Percentiles rank a stretch among this genome's conserved stretches.
These are phyloP conservation scores for Eueremaeus valkanovi DNA, from an alignment of 2,888 invertebrate species.

Conservation along the genomic window DNA sequence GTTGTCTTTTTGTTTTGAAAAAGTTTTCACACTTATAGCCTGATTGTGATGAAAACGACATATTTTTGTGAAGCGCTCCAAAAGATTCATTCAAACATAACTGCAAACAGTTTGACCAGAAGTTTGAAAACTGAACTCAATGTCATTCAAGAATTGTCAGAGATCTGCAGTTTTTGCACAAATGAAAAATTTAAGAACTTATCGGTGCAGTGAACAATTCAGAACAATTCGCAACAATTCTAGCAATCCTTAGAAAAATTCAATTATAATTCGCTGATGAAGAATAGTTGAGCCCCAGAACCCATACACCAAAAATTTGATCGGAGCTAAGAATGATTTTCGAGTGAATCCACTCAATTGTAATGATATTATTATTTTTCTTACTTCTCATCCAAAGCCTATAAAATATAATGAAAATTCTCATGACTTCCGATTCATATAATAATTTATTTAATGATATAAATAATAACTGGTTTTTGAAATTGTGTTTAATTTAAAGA, in stretches of 20 bases:
- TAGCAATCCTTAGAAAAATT: background rate
- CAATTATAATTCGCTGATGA: background rate
- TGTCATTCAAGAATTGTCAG: background rate
- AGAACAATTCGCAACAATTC: background rate
- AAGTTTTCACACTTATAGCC: background rate
- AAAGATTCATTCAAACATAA: background rate
- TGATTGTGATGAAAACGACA: background rate
- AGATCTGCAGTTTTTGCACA: background rate
- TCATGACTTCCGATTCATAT: background rate
- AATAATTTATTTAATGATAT: background rate
- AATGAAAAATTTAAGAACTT: background rate
- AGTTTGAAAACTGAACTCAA: background rate
- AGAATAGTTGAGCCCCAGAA: background rate
- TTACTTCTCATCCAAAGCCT: background rate
- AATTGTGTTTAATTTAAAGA: too few relatives aligned
- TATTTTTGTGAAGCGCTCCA: background rate
- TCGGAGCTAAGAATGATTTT: too few relatives aligned
- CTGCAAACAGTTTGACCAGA: conserved; percentile 2
- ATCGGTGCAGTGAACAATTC: background rate
- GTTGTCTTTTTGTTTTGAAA: background rate
- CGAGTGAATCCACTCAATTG: background rate
- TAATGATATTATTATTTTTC: background rate
- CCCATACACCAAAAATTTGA: background rate
- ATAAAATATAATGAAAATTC: background rate
- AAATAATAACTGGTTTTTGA: background rate